A percentile compares a stretch with the other conserved stretches of the same genome.
Conservation (phyloP, 2,888 invertebrate species). For the Coenonympha arcania region DNA sequence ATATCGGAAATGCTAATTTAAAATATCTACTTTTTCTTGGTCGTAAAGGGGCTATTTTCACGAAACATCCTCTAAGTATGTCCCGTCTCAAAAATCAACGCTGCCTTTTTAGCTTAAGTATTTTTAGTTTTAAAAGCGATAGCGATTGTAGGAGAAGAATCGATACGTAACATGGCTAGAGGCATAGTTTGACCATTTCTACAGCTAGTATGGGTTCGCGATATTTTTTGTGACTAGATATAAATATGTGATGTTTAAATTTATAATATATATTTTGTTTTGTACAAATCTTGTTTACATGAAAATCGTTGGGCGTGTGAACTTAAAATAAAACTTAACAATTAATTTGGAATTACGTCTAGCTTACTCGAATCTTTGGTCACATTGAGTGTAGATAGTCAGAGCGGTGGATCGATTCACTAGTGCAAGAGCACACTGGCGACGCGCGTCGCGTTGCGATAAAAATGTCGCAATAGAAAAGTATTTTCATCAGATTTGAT, state of each 20-base stretch:
- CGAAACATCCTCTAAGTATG: too few relatives aligned
- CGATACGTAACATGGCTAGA: too few relatives aligned
- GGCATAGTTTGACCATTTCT: not conserved
- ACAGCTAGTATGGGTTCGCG: not conserved
- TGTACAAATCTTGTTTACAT: constrained; percentile 17
- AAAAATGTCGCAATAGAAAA: not conserved
- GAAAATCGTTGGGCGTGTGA: constrained; percentile 28
- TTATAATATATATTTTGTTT: not conserved
- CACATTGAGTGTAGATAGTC: constrained; percentile 57
- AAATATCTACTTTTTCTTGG: too few relatives aligned
- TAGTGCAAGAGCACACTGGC: not conserved
- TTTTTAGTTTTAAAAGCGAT: too few relatives aligned
- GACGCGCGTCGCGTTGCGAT: not conserved
- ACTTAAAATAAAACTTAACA: constrained; percentile 21
- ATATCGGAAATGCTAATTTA: too few relatives aligned
- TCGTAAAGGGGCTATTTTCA: too few relatives aligned
- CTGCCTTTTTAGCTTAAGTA: too few relatives aligned
- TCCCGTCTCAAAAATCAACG: too few relatives aligned
- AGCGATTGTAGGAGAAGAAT: too few relatives aligned
- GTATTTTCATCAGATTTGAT: too few relatives aligned
- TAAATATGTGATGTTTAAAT: constrained; percentile 21
- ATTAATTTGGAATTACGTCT: constrained; percentile 34
- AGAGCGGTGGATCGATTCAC: constrained; percentile 26
- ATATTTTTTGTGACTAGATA: constrained; percentile 55
- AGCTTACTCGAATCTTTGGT: constrained; percentile 63